phyloP scores from a whole-genome alignment of 2,888 invertebrate genomes.

The Lymantria monacha region DNA sequence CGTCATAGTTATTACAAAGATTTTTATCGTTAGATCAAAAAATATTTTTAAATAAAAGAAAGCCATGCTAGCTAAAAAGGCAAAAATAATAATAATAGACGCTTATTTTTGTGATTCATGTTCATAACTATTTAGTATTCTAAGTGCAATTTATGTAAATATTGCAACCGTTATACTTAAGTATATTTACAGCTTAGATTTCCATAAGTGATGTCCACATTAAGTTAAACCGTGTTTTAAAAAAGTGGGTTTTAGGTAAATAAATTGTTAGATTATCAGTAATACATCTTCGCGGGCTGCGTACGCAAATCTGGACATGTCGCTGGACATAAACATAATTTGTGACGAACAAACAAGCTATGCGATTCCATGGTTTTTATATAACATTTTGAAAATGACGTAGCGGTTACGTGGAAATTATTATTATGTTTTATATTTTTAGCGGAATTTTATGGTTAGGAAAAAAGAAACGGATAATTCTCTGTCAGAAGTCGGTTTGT shows the following conservation, averaged over 20 bases:
- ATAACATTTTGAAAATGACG: not conserved
- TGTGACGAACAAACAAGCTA: slow-evolving; percentile 17
- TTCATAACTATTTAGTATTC: not conserved
- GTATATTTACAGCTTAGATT: not conserved
- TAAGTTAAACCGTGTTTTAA: slow-evolving; percentile 4
- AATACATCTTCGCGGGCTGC: slow-evolving; percentile 38
- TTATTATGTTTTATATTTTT: too few relatives aligned
- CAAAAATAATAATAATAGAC: too few relatives aligned
- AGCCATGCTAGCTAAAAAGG: too few relatives aligned
- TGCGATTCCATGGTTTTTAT: not conserved
- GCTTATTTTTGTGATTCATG: too few relatives aligned
- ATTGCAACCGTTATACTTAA: not conserved
- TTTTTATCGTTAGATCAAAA: too few relatives aligned
- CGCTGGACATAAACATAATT: slow-evolving; percentile 20
- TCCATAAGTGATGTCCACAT: slow-evolving; percentile 12
- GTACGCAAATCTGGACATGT: slow-evolving; percentile 18
- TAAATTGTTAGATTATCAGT: slow-evolving; percentile 51
- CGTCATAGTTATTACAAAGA: too few relatives aligned
- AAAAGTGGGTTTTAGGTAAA: slow-evolving; percentile 30
- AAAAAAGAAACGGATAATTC: too few relatives aligned
- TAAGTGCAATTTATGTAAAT: not conserved
- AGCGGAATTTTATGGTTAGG: too few relatives aligned
- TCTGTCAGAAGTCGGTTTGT: too few relatives aligned
- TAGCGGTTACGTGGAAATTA: too few relatives aligned
- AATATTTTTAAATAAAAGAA: too few relatives aligned